Percentiles rank a stretch among this genome's conserved stretches.
phyloP scores from a whole-genome alignment of 2,113 vertebrate genomes.

The Anolis carolinensis region DNA sequence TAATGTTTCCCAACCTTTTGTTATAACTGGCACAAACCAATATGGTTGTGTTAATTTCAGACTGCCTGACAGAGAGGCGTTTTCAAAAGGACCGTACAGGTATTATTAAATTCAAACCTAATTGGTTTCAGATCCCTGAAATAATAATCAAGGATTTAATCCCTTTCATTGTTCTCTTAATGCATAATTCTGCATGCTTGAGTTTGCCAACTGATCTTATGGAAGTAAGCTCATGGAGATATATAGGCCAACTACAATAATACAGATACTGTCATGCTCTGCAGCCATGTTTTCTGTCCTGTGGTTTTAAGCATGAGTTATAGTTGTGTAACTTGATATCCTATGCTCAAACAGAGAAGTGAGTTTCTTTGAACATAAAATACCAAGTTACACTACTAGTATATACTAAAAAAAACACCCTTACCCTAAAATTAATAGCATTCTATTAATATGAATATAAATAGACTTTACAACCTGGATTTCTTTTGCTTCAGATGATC shows the following conservation, averaged over 20 bases:
- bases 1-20: not conserved
- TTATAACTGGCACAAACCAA: constrained; percentile 45
- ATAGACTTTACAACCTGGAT: not conserved
- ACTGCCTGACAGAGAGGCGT: constrained; percentile 80
- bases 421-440: not conserved
- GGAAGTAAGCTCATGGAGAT: not conserved
- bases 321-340: too few species aligned
- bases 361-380: not conserved
- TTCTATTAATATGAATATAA: not conserved
- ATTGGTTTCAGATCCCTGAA: constrained; percentile 21
- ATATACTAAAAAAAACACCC: not conserved
- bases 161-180: constrained; percentile 20
- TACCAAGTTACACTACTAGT: not conserved
- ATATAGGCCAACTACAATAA: not conserved
- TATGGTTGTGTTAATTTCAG: constrained; percentile 74
- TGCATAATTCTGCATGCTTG: constrained; percentile 50
- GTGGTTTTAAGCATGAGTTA: not conserved
- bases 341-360: too few species aligned
- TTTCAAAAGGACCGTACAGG: constrained; percentile 80
- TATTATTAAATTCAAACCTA: constrained; percentile 70
- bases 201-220: constrained; percentile 18
- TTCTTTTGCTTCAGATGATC: not conserved
- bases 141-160: constrained; percentile 34
- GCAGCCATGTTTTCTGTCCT: not conserved
- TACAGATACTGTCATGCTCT: not conserved